phyloP scores from a whole-genome alignment of 2,888 invertebrate genomes.

The Iphiclides podalirius region DNA sequence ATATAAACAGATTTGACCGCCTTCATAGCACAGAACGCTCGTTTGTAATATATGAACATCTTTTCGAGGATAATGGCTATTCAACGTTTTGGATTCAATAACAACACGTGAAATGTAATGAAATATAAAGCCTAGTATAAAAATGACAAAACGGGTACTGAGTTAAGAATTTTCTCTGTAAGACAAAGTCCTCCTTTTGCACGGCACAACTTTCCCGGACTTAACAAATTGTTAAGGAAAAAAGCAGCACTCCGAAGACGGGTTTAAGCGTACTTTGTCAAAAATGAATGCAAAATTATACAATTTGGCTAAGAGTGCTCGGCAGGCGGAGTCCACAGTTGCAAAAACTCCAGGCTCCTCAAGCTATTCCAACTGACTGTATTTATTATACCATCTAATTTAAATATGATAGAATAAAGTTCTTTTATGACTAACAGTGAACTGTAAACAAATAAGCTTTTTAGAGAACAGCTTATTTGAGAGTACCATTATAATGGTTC shows the following conservation, averaged over 20 bases:
- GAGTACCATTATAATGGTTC: slow-evolving; percentile 12
- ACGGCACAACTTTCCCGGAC: not conserved
- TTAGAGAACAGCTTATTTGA: slow-evolving; percentile 44
- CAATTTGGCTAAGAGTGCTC: slow-evolving; percentile 70
- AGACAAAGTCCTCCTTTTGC: not conserved
- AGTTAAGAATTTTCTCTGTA: slow-evolving; percentile 17
- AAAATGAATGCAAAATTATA: slow-evolving; percentile 78
- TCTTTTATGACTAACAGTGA: slow-evolving; percentile 65
- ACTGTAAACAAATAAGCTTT: slow-evolving; percentile 70
- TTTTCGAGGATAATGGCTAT: too few relatives aligned
- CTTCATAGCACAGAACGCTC: too few relatives aligned
- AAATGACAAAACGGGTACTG: too few relatives aligned
- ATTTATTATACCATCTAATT: slow-evolving; percentile 75
- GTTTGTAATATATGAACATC: too few relatives aligned
- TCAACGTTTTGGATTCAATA: too few relatives aligned
- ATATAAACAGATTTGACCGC: too few relatives aligned
- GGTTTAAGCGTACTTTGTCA: slow-evolving; percentile 60
- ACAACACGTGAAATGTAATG: slow-evolving; percentile 21
- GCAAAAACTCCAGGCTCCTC: slow-evolving; percentile 53
- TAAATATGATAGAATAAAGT: slow-evolving; percentile 72
- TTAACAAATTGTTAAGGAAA: not conserved
- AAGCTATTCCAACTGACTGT: slow-evolving; percentile 54
- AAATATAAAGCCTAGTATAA: slow-evolving; percentile 12
- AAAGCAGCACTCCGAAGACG: not conserved
- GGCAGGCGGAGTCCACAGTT: slow-evolving; percentile 45